Evolutionary conservation across 2,797 vertebrate species (phyloP).

Genomic region (Acropternis orthonyx): DNA sequence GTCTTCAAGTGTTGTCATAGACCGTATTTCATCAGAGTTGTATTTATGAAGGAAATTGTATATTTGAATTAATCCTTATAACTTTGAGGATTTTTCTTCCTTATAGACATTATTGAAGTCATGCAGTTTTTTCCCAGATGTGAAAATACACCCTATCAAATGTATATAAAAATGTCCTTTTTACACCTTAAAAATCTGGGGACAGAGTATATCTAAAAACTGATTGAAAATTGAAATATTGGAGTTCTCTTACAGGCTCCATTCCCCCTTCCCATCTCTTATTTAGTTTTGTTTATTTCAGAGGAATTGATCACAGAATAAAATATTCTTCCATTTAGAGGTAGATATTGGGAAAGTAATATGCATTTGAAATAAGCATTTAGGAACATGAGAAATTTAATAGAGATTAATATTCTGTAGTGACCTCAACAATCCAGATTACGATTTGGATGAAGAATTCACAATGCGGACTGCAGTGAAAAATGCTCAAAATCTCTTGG

Average conservation of each 20-base stretch:
- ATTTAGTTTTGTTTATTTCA: background rate
- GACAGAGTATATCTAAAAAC: background rate
- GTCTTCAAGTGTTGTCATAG: background rate
- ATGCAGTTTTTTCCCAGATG: background rate
- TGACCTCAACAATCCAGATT: background rate
- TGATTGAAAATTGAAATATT: background rate
- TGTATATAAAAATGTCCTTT: background rate
- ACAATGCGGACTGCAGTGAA: background rate
- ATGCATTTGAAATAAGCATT: background rate
- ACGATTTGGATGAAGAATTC: background rate
- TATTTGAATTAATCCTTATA: background rate
- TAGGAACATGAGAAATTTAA: background rate
- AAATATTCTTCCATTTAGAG: background rate
- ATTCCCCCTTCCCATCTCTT: background rate
- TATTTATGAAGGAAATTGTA: background rate
- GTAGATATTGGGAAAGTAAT: background rate
- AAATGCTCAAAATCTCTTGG: background rate
- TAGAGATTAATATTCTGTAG: background rate
- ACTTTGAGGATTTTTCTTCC: background rate
- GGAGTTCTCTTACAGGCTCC: background rate
- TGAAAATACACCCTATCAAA: background rate
- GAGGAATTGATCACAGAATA: background rate
- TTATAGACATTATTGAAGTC: background rate
- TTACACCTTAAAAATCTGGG: background rate
- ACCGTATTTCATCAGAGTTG: background rate